Base-by-base conservation (phyloP, 1,140 invertebrate species). In the Calosoma granatense region DNA sequence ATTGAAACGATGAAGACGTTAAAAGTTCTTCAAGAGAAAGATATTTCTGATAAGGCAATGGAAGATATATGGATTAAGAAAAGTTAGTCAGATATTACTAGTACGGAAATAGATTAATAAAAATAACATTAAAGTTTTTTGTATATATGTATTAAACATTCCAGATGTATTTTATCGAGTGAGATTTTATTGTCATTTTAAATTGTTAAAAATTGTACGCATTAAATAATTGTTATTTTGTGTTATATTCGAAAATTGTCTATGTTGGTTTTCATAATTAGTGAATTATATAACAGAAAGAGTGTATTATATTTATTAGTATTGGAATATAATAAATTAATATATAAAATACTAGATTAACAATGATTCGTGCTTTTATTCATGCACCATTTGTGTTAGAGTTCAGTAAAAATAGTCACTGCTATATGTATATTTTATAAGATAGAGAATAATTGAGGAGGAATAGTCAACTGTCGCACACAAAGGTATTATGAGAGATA, bases 1-100 rank as follows among this genome's bases (percentile, higher is more conserved):
- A 80, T 94, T 59, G 90, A 96, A 74, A 95, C 91, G 62, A 78
- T 97, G 60, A 85, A 88, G 69, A 87, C 86, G 61, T 74, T 96
- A 20, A 86, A 90, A 69, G 83, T 89, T n/a, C 75, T 92, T 64
- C 85, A 87, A 9, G 76, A 79, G 53, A 80, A 84, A 61, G 84
- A 88, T 67, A 70, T 86, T 64, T 80, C 81, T 67, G 81, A 88
- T 64, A 81, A 83, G 66, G 84, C 84, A 66, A 81, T 90, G 76
- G 84, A 85, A 71, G 85, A 88, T 69, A 86, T 91, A 68, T 90
- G 87, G 87, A 76, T 77, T 62, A 83, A 77, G 76, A 83, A 79
- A 80, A 57, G 21, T 51, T 54, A 55, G 20, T 21, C 23, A 36
- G 17, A 51, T 20, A 53, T 53, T 53, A n/a, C 26, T 52, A 20